phyloP scores from a whole-genome alignment of 2,113 vertebrate genomes.

The Halichoeres trimaculatus region DNA sequence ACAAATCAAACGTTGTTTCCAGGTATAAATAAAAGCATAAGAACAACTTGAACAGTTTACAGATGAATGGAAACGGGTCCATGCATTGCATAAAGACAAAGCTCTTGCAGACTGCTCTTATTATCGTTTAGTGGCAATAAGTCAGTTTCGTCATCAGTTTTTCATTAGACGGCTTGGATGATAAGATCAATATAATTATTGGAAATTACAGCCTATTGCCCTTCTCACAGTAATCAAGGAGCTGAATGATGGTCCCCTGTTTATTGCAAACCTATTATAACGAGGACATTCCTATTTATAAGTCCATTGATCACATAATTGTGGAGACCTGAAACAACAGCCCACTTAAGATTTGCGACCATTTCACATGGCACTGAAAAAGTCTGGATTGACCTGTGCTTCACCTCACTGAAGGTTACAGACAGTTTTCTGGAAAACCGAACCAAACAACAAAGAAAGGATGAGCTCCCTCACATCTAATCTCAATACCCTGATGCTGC shows the following conservation, averaged over 20 bases:
- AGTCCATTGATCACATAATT: conserved; percentile 20
- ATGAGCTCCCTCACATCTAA: background rate
- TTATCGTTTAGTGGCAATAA: too few species aligned
- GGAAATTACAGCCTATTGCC: conserved; percentile 51
- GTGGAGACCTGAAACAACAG: background rate
- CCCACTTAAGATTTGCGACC: too few species aligned
- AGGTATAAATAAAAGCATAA: too few species aligned
- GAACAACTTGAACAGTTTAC: too few species aligned
- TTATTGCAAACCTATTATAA: conserved; percentile 14
- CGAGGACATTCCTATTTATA: conserved; percentile 7
- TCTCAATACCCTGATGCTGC: conserved; percentile 11
- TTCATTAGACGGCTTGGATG: background rate
- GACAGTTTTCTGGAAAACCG: conserved; percentile 20
- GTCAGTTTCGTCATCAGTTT: background rate
- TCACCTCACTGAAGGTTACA: background rate
- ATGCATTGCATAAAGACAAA: background rate
- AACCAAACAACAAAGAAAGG: conserved; percentile 8
- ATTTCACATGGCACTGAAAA: too few species aligned
- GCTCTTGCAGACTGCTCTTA: too few species aligned
- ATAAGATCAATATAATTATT: conserved; percentile 25
- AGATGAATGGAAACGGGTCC: background rate
- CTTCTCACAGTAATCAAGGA: conserved; percentile 37
- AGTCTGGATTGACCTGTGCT: conserved; percentile 6
- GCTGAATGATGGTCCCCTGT: conserved; percentile 34
- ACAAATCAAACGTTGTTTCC: too few species aligned